phyloP scores from a whole-genome alignment of 2,888 invertebrate genomes.

The Pollenia labialis region DNA sequence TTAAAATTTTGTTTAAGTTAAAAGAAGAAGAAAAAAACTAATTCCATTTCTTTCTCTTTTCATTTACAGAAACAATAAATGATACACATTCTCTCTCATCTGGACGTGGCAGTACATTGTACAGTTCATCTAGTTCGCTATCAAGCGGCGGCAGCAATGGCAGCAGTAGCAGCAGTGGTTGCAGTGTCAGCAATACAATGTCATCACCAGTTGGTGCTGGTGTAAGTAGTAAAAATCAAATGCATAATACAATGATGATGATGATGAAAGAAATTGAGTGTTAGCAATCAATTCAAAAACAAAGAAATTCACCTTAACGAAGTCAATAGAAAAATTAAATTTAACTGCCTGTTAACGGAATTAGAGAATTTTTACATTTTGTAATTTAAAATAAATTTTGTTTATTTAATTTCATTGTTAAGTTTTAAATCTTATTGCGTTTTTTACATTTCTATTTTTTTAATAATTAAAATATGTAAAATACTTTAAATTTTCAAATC shows the following conservation, averaged over 20 bases:
- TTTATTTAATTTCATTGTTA: slow-evolving; percentile 42
- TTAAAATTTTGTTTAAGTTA: too few relatives aligned
- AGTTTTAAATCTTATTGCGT: slow-evolving; percentile 20
- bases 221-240: slow-evolving; percentile 78
- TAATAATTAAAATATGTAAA: slow-evolving; percentile 5
- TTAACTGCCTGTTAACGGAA: slow-evolving; percentile 24
- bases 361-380: not conserved
- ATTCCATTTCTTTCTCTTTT: not conserved
- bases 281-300: slow-evolving; percentile 28
- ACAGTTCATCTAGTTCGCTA: slow-evolving; percentile 85
- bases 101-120: slow-evolving; percentile 83
- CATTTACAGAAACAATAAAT: slow-evolving; percentile 78
- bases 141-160: slow-evolving; percentile 82
- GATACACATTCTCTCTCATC: slow-evolving; percentile 81
- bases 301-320: slow-evolving; percentile 1
- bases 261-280: slow-evolving; percentile 67
- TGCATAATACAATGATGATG: slow-evolving; percentile 67
- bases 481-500: slow-evolving; percentile 1
- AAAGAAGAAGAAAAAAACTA: too few relatives aligned
- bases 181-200: slow-evolving; percentile 82
- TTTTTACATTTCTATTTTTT: slow-evolving; percentile 15
- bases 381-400: not conserved
- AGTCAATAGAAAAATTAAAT: slow-evolving; percentile 22
- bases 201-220: slow-evolving; percentile 84
- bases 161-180: slow-evolving; percentile 77